Percentiles rank a stretch among this genome's conserved stretches.
Conservation (phyloP, 2,797 vertebrate genomes). For the Eospalax fontanierii region DNA sequence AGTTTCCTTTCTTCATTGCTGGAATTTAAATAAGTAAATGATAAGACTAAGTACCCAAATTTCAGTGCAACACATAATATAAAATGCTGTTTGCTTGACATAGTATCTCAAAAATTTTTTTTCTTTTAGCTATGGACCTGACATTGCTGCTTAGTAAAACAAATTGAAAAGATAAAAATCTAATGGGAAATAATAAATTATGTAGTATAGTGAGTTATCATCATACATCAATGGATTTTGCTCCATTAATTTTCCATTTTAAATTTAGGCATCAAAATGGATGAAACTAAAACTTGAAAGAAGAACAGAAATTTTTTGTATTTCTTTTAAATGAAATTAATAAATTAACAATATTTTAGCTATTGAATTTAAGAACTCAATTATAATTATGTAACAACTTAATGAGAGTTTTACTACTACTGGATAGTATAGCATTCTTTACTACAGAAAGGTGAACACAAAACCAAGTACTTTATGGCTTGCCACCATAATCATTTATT, state of each 20-base stretch:
- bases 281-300: not conserved
- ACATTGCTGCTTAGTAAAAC: not conserved
- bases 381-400: not conserved
- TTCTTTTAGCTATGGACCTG: not conserved
- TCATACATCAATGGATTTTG: not conserved
- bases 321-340: not conserved
- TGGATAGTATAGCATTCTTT: not conserved
- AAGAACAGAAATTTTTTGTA: not conserved
- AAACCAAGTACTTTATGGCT: not conserved
- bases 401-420: not conserved
- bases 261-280: not conserved
- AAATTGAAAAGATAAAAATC: not conserved
- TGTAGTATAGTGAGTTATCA: not conserved
- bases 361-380: not conserved
- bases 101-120: not conserved
- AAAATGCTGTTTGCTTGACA: not conserved
- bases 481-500: not conserved
- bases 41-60: not conserved
- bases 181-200: not conserved
- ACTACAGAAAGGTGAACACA: not conserved
- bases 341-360: not conserved
- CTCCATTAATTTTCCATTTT: not conserved
- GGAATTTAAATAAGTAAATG: not conserved
- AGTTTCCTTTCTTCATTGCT: too few species aligned
- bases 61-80: not conserved